Evolutionary conservation across 2,113 vertebrate genomes (phyloP).

Genomic region (Melanerpes formicivorus): DNA sequence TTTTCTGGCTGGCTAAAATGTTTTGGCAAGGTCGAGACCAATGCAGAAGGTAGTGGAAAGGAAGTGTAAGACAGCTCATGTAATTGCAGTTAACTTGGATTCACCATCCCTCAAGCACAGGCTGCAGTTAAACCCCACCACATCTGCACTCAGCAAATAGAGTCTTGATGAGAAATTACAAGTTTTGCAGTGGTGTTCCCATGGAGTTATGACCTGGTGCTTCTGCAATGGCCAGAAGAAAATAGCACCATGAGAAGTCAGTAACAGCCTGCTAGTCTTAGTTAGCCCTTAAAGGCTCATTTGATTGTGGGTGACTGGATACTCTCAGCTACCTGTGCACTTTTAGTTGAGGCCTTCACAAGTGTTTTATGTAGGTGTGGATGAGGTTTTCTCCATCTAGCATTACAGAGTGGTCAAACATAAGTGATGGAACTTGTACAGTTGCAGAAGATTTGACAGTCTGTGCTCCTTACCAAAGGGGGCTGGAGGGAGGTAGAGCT

Average conservation of each 20-base stretch:
- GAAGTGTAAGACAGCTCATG: neutral
- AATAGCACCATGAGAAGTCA: neutral
- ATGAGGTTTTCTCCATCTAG: neutral
- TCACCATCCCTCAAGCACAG: neutral
- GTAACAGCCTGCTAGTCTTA: neutral
- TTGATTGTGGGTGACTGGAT: slow-evolving; percentile 15
- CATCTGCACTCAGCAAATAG: slow-evolving; percentile 25
- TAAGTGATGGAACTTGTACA: neutral
- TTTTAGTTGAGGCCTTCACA: neutral
- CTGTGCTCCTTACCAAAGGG: neutral
- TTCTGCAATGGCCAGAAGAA: neutral
- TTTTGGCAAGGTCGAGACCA: neutral
- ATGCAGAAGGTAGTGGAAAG: neutral
- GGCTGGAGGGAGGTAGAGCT: neutral
- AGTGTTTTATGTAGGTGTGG: slow-evolving; percentile 6
- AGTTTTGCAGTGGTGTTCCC: neutral
- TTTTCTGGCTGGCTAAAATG: neutral
- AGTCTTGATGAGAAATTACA: slow-evolving; percentile 40
- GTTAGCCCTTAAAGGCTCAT: neutral
- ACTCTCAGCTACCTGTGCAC: neutral
- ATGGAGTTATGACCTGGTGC: neutral
- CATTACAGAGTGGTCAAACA: neutral
- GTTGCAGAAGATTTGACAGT: neutral
- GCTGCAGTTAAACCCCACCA: slow-evolving; percentile 5
- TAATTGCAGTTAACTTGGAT: neutral